These are phyloP conservation scores for Podocnemis expansa DNA, from an alignment of 2,113 vertebrate genomes.

Conservation along the genomic window DNA sequence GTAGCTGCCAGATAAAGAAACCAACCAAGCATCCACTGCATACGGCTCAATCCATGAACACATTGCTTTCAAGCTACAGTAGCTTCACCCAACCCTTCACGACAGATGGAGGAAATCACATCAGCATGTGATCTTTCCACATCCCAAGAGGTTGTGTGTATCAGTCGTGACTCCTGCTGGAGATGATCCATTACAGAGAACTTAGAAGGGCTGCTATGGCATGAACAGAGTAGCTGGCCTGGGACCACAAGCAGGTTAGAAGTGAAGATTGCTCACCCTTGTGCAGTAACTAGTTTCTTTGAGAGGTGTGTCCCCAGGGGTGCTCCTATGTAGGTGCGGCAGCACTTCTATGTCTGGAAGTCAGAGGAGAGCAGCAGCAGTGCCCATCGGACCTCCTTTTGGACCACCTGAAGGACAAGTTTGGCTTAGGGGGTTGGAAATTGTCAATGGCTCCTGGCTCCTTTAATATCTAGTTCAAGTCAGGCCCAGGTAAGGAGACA, in stretches of 20 bases:
- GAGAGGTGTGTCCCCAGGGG: no score
- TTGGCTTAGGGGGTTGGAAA: no score
- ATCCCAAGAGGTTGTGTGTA: not conserved
- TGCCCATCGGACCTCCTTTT: no score
- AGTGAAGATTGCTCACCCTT: not conserved
- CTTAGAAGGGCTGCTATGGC: not conserved
- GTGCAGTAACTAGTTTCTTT: no score
- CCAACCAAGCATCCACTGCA: not conserved
- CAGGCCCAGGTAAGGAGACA: not conserved
- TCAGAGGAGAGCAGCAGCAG: no score
- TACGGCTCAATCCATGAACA: not conserved
- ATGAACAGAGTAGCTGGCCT: not conserved
- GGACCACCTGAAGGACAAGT: no score
- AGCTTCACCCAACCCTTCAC: not conserved
- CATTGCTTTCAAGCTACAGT: not conserved
- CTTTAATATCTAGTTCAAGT: no score
- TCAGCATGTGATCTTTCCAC: no score
- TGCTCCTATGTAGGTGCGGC: no score
- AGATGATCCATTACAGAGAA: not conserved
- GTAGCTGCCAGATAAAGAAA: fast-evolving
- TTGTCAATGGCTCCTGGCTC: no score
- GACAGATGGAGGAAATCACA: not conserved
- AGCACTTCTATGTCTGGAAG: no score
- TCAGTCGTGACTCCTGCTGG: not conserved
- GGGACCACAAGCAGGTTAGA: not conserved